phyloP scores from a whole-genome alignment of 2,113 vertebrate genomes.

The Ondatra zibethicus region DNA sequence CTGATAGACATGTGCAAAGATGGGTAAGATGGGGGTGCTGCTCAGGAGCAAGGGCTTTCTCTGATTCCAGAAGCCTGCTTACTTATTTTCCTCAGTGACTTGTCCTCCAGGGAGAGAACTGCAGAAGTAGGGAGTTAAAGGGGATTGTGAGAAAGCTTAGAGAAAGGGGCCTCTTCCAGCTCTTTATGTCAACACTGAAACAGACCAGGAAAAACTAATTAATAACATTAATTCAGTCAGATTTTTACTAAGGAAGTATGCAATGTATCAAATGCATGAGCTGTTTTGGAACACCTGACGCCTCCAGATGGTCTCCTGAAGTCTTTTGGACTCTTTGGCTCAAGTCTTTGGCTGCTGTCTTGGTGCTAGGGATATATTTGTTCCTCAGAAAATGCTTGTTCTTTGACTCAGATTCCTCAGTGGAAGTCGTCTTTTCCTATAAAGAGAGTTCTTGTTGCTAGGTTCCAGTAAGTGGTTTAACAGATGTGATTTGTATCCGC shows the following conservation, averaged over 20 bases:
- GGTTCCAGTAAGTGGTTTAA: conserved; percentile 35
- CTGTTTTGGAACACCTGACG: background rate
- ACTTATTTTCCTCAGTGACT: background rate
- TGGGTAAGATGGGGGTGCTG: background rate
- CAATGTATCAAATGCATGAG: background rate
- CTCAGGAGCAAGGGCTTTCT: background rate
- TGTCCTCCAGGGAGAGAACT: background rate
- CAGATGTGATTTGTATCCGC: background rate
- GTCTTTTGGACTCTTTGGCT: background rate
- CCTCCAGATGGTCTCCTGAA: background rate
- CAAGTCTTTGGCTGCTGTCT: background rate
- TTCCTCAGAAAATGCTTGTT: conserved; percentile 28
- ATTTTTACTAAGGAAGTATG: conserved; percentile 7
- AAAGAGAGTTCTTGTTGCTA: background rate
- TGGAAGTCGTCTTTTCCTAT: background rate
- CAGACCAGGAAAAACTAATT: background rate
- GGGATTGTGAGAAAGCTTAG: background rate
- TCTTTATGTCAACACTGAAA: background rate
- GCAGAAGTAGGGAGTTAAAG: background rate
- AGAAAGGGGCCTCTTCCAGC: background rate
- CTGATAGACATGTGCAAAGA: background rate
- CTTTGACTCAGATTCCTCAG: conserved; percentile 21
- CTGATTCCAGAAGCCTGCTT: background rate
- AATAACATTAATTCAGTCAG: background rate
- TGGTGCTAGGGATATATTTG: background rate